Conservation (phyloP, 2,888 invertebrate genomes). For the Eulithis prunata region DNA sequence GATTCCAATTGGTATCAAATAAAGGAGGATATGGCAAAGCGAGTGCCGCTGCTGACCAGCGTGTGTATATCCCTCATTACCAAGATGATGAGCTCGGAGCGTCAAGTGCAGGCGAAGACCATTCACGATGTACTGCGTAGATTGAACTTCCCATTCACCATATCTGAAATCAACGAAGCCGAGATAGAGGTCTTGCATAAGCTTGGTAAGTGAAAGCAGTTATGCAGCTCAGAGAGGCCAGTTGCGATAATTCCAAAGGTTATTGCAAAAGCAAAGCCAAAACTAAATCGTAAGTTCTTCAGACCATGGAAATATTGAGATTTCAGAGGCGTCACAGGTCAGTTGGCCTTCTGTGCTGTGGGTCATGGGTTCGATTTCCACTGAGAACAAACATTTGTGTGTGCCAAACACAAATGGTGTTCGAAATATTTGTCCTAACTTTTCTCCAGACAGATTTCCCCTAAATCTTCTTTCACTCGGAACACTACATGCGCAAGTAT, state of each 20-base stretch:
- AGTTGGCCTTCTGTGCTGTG: no score
- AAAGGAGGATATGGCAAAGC: conserved; percentile 34
- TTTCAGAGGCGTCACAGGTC: no score
- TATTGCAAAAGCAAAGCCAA: no score
- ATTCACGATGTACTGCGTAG: conserved; percentile 45
- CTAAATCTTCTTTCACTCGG: no score
- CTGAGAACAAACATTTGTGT: no score
- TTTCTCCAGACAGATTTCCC: no score
- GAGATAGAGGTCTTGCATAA: conserved; percentile 55
- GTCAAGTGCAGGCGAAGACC: conserved; percentile 37
- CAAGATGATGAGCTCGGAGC: conserved; percentile 55
- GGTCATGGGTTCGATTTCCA: no score
- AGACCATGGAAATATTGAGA: no score
- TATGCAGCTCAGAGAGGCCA: not conserved
- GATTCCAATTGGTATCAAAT: conserved; percentile 44
- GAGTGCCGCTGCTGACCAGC: conserved; percentile 50
- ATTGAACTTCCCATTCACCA: conserved; percentile 41
- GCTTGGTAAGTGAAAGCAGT: conserved; percentile 49
- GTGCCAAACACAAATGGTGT: no score
- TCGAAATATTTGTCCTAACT: no score
- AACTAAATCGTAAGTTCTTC: not conserved
- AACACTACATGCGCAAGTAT: no score
- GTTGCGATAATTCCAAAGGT: no score
- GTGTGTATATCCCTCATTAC: conserved; percentile 58
- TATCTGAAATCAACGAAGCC: conserved; percentile 48